These are phyloP conservation scores for Aplochiton taeniatus DNA, from an alignment of 2,797 vertebrate species.

Conservation along the genomic window DNA sequence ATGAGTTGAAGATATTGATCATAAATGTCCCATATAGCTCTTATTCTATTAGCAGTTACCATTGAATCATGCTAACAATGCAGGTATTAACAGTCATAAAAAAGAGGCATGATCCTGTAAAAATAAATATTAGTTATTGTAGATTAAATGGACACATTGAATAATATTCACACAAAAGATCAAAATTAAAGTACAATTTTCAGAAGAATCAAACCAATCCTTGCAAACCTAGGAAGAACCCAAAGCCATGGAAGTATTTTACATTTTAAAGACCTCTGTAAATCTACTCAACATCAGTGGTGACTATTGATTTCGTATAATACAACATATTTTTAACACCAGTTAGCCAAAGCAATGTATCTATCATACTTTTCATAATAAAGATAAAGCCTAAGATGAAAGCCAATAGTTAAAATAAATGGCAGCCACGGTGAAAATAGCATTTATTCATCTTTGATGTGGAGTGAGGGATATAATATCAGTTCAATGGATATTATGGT, in stretches of 20 bases:
- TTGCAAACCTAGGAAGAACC: conserved; percentile 74
- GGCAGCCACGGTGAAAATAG: conserved; percentile 52
- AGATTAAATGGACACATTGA: conserved; percentile 79
- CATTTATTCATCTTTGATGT: conserved; percentile 19
- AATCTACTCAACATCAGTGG: too few species aligned
- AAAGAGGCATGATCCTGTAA: conserved; percentile 67
- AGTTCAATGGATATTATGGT: too few species aligned
- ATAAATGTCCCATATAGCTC: too few species aligned
- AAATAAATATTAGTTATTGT: conserved; percentile 88
- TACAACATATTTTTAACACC: too few species aligned
- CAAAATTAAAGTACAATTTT: conserved; percentile 60
- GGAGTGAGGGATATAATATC: conserved; percentile 22
- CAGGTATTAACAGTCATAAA: conserved; percentile 65
- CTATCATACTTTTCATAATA: conserved; percentile 46
- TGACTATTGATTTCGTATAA: too few species aligned
- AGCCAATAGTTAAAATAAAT: conserved; percentile 54
- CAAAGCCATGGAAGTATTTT: conserved; percentile 75
- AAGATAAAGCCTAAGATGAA: conserved; percentile 37
- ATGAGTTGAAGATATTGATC: too few species aligned
- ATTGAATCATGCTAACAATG: conserved; percentile 46
- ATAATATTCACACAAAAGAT: conserved; percentile 69
- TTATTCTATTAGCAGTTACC: conserved; percentile 54
- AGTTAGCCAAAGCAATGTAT: conserved; percentile 36
- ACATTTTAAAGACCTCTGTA: conserved; percentile 73
- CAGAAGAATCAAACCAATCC: conserved; percentile 70